Base-by-base conservation (phyloP, 2,888 invertebrate species). In the Mythimna lalbum region DNA sequence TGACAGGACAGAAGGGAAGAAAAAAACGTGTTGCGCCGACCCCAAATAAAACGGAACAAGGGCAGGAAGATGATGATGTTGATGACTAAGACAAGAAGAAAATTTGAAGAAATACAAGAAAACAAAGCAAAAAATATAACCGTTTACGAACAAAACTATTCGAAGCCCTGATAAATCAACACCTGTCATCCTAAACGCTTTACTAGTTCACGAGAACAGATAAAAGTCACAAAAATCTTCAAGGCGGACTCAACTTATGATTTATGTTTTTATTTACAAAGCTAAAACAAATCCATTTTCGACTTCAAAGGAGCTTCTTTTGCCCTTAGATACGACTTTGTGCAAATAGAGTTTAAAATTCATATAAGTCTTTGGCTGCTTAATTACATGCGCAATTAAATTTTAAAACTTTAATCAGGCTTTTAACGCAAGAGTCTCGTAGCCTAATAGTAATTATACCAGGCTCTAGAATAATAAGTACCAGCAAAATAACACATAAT, bases 191-290 rank as follows among this genome's bases (percentile, higher is more conserved):
- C n/a, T 66, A 63, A 80, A 80, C 60, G 50, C 39, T 69, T 65
- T 59, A 74, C 64, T 60, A 69, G 64, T 76, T 69, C 63, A 69
- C 55, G 53, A 64, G 64, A 80, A 76, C 76, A 76, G 69, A 76
- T 80, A 69, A 79, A 76, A 53, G 76, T 69, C 69, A 76, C 68
- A 52, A 78, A 69, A 76, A 69, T 78, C 63, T 70, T 70, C 49
- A 76, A 65, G 69, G 33, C 55, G 27, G 21, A 60, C 52, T 14
- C 47, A 36, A 59, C 57, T 56, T 70, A 63, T 69, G 76, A 80
- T 80, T 75, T 65, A 77, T 63, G 23, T 43, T 65, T 62, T 61
- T 81, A 80, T 66, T 71, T 63, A 56, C 65, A 66, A 66, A 69
- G 36, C 69, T 73, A 31, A 49, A 67, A 66, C 53, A 61, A 63